Evolutionary conservation across 1,140 invertebrate genomes (phyloP).

Genomic region (Galendromus occidentalis): DNA sequence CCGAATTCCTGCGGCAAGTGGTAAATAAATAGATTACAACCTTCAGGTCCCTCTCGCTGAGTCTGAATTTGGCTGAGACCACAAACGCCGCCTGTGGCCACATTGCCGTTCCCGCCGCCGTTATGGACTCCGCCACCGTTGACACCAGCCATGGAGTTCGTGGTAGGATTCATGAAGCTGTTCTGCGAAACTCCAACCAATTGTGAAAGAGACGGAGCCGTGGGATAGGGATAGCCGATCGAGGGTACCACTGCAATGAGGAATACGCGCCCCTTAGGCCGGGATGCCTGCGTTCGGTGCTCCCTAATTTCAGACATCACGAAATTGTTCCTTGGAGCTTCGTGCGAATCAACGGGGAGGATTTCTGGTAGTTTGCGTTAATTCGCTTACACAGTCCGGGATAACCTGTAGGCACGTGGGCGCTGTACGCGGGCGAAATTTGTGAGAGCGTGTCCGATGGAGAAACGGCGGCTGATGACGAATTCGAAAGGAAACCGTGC

Average conservation of each 20-base stretch:
- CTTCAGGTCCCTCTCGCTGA: conserved; percentile 57
- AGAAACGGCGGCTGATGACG: too few species aligned
- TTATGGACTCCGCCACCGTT: not conserved
- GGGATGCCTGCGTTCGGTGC: too few species aligned
- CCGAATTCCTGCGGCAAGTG: conserved; percentile 98
- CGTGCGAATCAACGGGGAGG: too few species aligned
- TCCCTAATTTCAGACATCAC: too few species aligned
- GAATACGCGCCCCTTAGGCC: not conserved
- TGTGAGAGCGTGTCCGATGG: not conserved
- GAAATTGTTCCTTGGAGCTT: too few species aligned
- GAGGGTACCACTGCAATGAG: not conserved
- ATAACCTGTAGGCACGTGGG: conserved; percentile 1
- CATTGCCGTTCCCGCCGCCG: not conserved
- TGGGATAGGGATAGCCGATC: not conserved
- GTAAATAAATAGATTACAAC: conserved; percentile 99
- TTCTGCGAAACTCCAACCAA: not conserved
- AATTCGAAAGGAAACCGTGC: too few species aligned
- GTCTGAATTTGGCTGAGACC: not conserved
- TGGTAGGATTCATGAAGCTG: not conserved
- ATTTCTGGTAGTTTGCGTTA: too few species aligned
- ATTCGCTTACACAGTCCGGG: conserved; percentile 2
- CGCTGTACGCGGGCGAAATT: not conserved
- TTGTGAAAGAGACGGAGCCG: not conserved
- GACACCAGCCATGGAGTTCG: too few species aligned
- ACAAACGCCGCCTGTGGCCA: not conserved